phyloP scores from a whole-genome alignment of 2,888 invertebrate genomes.

The Chelonus formosanus region DNA sequence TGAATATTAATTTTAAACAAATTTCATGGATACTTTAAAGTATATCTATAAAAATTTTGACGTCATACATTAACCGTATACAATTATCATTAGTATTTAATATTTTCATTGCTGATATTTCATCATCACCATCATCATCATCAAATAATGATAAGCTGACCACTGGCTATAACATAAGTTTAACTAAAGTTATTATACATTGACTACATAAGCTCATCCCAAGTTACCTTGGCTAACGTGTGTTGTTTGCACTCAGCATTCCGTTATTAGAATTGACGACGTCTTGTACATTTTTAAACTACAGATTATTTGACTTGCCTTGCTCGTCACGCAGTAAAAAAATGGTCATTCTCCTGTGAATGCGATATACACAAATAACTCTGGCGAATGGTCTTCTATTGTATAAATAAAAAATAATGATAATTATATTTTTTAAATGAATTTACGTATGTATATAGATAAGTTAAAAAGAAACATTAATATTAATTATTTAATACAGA shows the following conservation, averaged over 20 bases:
- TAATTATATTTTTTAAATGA: neutral
- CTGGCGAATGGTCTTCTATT: conserved; percentile 14
- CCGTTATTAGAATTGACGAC: conserved; percentile 29
- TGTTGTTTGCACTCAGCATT: conserved; percentile 32
- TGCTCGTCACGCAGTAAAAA: conserved; percentile 23
- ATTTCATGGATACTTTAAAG: no score
- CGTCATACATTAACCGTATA: conserved; percentile 14
- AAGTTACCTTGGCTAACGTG: conserved; percentile 24
- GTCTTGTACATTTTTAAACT: conserved; percentile 29
- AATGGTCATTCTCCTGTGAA: conserved; percentile 19
- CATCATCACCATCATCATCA: no score
- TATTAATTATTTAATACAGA: no score
- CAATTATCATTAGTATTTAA: conserved; percentile 2
- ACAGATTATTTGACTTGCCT: conserved; percentile 22
- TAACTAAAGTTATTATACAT: neutral
- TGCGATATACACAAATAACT: conserved; percentile 6
- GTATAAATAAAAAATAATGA: neutral
- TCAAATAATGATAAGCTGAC: conserved; percentile 2
- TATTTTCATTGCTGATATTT: no score
- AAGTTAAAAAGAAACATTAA: no score
- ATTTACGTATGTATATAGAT: no score
- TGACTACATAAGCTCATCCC: conserved; percentile 4
- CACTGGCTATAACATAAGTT: neutral
- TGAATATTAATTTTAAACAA: no score
- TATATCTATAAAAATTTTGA: neutral